Conservation (phyloP, 2,113 vertebrate genomes). For the Cercocebus atys region DNA sequence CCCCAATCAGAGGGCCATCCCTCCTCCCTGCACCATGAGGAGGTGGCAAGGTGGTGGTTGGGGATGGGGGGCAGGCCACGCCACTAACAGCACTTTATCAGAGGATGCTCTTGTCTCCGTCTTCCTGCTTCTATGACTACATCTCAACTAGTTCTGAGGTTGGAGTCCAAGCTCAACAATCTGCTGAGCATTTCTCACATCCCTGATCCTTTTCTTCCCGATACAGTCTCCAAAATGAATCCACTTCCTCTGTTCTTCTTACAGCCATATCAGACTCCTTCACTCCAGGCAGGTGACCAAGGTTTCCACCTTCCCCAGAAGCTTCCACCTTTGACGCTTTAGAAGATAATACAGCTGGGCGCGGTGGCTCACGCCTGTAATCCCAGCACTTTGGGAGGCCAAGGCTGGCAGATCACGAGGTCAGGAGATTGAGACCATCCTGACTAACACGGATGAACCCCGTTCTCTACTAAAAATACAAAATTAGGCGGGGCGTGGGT, state of each 20-base stretch:
- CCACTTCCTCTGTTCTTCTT: not conserved
- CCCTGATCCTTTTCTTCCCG: not conserved
- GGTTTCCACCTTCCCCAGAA: not conserved
- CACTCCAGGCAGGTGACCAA: not conserved
- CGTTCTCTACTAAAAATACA: too few relatives aligned
- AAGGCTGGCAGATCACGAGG: too few relatives aligned
- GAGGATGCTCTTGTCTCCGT: not conserved
- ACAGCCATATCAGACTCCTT: not conserved
- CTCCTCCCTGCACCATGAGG: not conserved
- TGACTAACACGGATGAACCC: too few relatives aligned
- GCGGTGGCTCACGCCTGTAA: too few relatives aligned
- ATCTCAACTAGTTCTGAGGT: not conserved
- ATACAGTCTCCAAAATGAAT: not conserved
- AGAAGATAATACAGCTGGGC: fast-evolving
- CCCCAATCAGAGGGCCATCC: not conserved
- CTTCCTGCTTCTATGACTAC: not conserved
- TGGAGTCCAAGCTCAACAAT: not conserved
- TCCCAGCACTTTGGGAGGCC: too few relatives aligned
- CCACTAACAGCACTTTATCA: not conserved
- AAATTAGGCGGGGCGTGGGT: too few relatives aligned
- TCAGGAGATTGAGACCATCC: too few relatives aligned
- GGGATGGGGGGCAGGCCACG: too few relatives aligned
- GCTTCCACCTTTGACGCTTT: not conserved
- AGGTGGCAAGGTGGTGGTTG: not conserved
- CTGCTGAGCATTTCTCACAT: not conserved